Evolutionary conservation across 2,888 invertebrate species (phyloP).

Genomic region (Trichopoda pennipes): DNA sequence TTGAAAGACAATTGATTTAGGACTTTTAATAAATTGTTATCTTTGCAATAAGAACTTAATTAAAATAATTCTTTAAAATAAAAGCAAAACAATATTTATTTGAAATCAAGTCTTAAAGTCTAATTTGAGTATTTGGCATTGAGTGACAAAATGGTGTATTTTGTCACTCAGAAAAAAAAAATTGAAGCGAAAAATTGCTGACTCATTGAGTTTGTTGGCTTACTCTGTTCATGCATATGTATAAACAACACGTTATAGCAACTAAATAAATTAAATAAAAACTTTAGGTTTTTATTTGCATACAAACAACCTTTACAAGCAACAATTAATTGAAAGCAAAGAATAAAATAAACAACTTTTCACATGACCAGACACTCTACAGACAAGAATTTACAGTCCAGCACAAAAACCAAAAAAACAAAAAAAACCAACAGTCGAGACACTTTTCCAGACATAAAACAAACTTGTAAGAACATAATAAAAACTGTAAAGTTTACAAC

Average conservation of each 20-base stretch:
- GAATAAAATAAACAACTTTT: slow-evolving; percentile 18
- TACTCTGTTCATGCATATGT: too few species aligned
- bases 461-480: slow-evolving; percentile 52
- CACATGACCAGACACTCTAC: slow-evolving; percentile 46
- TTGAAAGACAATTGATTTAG: too few species aligned
- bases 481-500: slow-evolving; percentile 56
- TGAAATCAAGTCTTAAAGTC: not conserved
- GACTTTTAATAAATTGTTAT: too few species aligned
- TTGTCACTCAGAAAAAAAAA: not conserved
- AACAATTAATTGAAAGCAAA: slow-evolving; percentile 49
- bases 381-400: slow-evolving; percentile 46
- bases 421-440: slow-evolving; percentile 33
- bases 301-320: slow-evolving; percentile 47
- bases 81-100: too few species aligned
- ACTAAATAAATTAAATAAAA: slow-evolving; percentile 15
- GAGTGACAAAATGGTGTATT: too few species aligned
- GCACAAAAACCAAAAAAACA: not conserved
- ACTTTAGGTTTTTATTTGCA: slow-evolving; percentile 20
- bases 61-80: too few species aligned
- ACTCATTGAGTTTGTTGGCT: slow-evolving; percentile 2
- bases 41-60: too few species aligned
- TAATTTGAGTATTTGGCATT: too few species aligned
- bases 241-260: slow-evolving; percentile 12
- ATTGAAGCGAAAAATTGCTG: not conserved
- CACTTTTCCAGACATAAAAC: slow-evolving; percentile 44